phyloP scores from a whole-genome alignment of 2,113 vertebrate genomes.

The Coryphaenoides rupestris region DNA sequence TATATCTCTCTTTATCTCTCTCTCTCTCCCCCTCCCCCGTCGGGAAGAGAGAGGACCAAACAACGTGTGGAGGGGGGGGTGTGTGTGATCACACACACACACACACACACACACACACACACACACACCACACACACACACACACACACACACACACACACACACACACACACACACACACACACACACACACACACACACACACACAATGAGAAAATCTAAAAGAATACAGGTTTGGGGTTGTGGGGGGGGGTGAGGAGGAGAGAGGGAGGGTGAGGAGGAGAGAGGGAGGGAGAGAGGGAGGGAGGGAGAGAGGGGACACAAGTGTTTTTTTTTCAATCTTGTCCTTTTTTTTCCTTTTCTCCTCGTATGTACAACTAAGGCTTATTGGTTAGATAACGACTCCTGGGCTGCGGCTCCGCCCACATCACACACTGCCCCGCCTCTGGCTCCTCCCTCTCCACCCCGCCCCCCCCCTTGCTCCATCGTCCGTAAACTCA shows the following conservation, averaged over 20 bases:
- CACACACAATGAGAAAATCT: slow-evolving; percentile 36
- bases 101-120: too few relatives aligned
- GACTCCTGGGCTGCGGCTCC: slow-evolving; percentile 86
- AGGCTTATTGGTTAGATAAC: slow-evolving; percentile 99
- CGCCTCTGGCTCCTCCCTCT: too few relatives aligned
- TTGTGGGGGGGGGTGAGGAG: slow-evolving; percentile 50
- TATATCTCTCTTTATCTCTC: background rate
- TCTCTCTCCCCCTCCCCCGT: slow-evolving; percentile 23
- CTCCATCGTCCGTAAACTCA: slow-evolving; percentile 83
- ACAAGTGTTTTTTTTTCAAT: slow-evolving; percentile 71
- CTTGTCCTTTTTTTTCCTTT: slow-evolving; percentile 60
- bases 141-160: too few relatives aligned
- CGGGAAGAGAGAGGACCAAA: too few relatives aligned
- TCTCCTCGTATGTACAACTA: slow-evolving; percentile 92
- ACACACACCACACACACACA: too few relatives aligned
- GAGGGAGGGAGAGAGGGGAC: slow-evolving; percentile 45
- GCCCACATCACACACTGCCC: slow-evolving; percentile 53
- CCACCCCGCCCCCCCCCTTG: slow-evolving; percentile 42
- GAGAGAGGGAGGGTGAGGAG: too few relatives aligned
- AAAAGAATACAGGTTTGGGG: too few relatives aligned
- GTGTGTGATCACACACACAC: too few relatives aligned
- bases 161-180: too few relatives aligned
- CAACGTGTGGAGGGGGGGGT: too few relatives aligned
- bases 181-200: too few relatives aligned
- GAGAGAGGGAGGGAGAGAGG: too few relatives aligned